Evolutionary conservation across 2,113 vertebrate species (phyloP).

Genomic region (Poicephalus meyeri): DNA sequence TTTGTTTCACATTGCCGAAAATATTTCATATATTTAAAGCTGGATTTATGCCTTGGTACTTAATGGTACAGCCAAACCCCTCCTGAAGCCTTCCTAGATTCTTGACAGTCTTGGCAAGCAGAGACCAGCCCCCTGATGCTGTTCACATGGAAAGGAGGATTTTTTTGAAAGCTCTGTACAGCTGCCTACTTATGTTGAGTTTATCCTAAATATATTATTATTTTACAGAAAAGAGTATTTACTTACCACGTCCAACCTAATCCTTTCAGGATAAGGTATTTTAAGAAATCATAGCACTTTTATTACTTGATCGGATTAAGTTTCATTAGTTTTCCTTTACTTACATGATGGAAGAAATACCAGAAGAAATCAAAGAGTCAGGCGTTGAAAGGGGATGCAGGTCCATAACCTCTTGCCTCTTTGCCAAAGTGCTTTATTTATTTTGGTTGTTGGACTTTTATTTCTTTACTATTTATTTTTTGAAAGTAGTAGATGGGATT

Average conservation of each 20-base stretch:
- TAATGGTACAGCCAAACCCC: neutral
- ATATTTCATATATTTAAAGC: neutral
- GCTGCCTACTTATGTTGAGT: neutral
- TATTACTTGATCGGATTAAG: neutral
- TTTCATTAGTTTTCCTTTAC: neutral
- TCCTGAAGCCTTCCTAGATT: neutral
- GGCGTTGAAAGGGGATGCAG: neutral
- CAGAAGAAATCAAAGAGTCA: neutral
- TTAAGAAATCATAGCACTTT: neutral
- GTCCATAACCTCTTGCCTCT: neutral
- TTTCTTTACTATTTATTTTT: neutral
- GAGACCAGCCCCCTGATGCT: neutral
- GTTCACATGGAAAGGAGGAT: neutral
- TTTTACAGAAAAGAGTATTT: neutral
- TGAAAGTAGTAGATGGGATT: neutral
- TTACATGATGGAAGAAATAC: neutral
- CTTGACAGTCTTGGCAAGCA: neutral
- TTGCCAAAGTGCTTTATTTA: neutral
- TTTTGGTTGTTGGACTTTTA: neutral
- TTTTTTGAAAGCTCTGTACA: neutral
- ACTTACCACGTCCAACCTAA: neutral
- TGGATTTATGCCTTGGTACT: neutral
- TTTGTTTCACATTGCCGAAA: neutral
- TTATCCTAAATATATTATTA: neutral
- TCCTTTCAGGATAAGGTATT: neutral